Base-by-base conservation (phyloP, 2,888 invertebrate species). In the Julus scandinavius region DNA sequence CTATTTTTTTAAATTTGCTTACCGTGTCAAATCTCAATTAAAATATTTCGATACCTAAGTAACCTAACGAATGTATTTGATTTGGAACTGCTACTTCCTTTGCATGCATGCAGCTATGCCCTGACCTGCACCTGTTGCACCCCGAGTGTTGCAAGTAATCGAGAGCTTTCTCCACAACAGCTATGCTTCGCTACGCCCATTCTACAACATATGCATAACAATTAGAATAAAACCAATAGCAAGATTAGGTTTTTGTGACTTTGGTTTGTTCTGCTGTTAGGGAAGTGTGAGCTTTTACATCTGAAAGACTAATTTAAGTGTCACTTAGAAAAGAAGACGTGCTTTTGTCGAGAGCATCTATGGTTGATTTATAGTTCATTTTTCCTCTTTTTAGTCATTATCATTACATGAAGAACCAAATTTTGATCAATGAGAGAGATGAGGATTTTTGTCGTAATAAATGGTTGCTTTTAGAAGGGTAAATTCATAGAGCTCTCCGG, bases 361-460 rank as follows among this genome's bases (percentile, higher is more conserved):
- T n/a, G 29, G 20, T 20, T 72, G 72, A 72, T 72, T 72, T 72
- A 72, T 72, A 29, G 72, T 9, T 72, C 72, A 72, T 72, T 29
- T 72, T 72, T 72, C 72, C 20, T n/a, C 72, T 72, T 72, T n/a
- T 29, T 9, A 29, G 72, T 20, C 72, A 72, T 72, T 72, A 72
- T 72, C 72, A 72, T 72, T 72, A 29, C 20, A 72, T 29, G 20
- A 72, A 72, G 72, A 72, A 72, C 29, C 29, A 72, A 72, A 63
- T 63, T 15, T 63, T 63, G 63, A 63, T 63, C 63, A 63, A 63
- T 63, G 63, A 63, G 63, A 63, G 72, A 72, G 20, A 72, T 72
- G 72, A 72, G 72, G n/a, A 72, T 72, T 72, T 72, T 72, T 72
- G 72, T 29, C 72, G 72, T 72, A 72, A 72, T 72, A 72, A 72